Percentiles rank a stretch among this genome's conserved stretches.
Conservation (phyloP, 1,140 invertebrate genomes). For the Macrobrachium nipponense region DNA sequence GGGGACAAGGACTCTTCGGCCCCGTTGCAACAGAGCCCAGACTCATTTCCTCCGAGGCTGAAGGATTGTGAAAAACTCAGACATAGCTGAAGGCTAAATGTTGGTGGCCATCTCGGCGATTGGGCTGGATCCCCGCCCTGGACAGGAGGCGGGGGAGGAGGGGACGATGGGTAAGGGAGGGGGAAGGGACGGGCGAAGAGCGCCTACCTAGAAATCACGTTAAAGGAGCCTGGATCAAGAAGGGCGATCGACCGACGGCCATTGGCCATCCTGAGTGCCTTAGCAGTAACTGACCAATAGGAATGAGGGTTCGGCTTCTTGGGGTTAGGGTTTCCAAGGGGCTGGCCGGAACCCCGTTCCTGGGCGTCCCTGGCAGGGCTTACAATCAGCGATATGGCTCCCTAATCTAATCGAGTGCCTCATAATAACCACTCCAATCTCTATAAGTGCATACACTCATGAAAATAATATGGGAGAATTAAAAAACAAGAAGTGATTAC, state of each 20-base stretch:
- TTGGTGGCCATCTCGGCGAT: constrained; percentile 45
- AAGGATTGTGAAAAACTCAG: constrained; percentile 37
- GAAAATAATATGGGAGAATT: constrained; percentile 54
- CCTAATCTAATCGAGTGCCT: constrained; percentile 61
- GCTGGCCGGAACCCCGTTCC: constrained; percentile 18
- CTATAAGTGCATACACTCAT: constrained; percentile 65
- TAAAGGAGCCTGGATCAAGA: constrained; percentile 40
- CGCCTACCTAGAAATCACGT: constrained; percentile 47
- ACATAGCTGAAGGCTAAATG: constrained; percentile 19
- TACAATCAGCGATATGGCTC: constrained; percentile 63
- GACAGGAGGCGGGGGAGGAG: neutral
- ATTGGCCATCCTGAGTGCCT: constrained; percentile 35
- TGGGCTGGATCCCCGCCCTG: neutral
- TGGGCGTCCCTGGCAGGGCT: constrained; percentile 21
- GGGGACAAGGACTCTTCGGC: constrained; percentile 7
- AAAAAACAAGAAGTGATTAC: constrained; percentile 63
- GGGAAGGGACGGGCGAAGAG: constrained; percentile 1
- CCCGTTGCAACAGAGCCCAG: neutral
- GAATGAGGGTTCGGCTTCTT: constrained; percentile 41
- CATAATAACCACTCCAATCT: constrained; percentile 65
- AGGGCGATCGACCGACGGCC: constrained; percentile 34
- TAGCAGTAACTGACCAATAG: constrained; percentile 44
- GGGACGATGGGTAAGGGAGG: neutral
- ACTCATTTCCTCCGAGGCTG: neutral
- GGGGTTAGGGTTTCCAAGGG: constrained; percentile 16